Percentiles rank a stretch among this genome's conserved stretches.
phyloP scores from a whole-genome alignment of 1,140 invertebrate genomes.

The Drosophila biarmipes region DNA sequence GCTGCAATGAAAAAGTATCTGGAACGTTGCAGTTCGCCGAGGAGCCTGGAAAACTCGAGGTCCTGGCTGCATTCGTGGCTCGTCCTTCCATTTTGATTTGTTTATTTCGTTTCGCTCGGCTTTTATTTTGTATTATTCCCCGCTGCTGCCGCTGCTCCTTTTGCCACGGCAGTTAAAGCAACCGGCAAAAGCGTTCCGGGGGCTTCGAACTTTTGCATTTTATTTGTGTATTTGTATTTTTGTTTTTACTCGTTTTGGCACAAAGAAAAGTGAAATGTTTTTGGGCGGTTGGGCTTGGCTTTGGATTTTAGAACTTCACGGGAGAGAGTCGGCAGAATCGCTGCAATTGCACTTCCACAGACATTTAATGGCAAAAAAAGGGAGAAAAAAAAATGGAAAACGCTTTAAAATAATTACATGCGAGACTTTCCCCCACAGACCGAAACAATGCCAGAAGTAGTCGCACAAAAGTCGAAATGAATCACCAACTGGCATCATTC shows the following conservation, averaged over 20 bases:
- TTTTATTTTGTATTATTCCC: conserved; percentile 26
- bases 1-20: conserved; percentile 60
- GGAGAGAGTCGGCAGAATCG: conserved; percentile 9
- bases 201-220: conserved; percentile 77
- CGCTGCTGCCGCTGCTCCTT: conserved; percentile 15
- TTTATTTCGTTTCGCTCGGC: conserved; percentile 56
- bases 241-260: conserved; percentile 49
- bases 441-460: conserved; percentile 13
- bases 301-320: conserved; percentile 41
- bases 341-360: conserved; percentile 60
- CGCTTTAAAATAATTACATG: conserved; percentile 60
- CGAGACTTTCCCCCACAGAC: conserved; percentile 40
- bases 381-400: conserved; percentile 30
- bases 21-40: conserved; percentile 62
- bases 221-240: conserved; percentile 34
- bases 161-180: conserved; percentile 60
- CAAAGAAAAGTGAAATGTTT: conserved; percentile 80
- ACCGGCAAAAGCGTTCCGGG: conserved; percentile 53
- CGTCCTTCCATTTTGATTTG: conserved; percentile 41
- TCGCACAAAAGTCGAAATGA: conserved; percentile 29
- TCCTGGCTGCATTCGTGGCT: conserved; percentile 53
- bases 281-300: conserved; percentile 29
- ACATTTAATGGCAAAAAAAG: conserved; percentile 37
- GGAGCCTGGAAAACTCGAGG: conserved; percentile 36
- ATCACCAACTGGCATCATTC: conserved; percentile 45